These are phyloP conservation scores for Brachionus rotundiformis DNA, from an alignment of 1,140 invertebrate species.

Conservation along the genomic window DNA sequence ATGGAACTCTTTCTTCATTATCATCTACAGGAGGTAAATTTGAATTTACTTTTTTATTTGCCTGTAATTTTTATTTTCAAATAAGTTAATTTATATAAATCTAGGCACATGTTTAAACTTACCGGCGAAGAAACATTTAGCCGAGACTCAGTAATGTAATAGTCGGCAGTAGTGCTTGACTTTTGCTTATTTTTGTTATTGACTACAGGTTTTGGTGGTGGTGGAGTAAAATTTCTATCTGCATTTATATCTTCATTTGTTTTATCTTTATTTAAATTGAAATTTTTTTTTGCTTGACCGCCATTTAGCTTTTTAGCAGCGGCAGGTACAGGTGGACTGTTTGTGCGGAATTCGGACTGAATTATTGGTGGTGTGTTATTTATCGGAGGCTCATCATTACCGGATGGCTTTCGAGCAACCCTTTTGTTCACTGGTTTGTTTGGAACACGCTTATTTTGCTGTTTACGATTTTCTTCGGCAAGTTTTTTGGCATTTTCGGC, in stretches of 20 bases:
- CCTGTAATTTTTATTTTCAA: background rate
- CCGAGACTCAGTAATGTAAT: conserved; percentile 42
- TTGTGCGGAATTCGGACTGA: conserved; percentile 18
- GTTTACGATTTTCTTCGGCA: conserved; percentile 38
- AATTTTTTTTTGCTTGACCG: conserved; percentile 12
- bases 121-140: conserved; percentile 42
- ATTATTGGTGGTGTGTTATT: background rate
- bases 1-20: conserved; percentile 32
- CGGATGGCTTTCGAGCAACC: background rate
- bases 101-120: background rate
- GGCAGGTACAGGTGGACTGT: conserved; percentile 43
- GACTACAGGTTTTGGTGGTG: conserved; percentile 30
- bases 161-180: conserved; percentile 26
- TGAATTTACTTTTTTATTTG: conserved; percentile 10
- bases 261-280: background rate
- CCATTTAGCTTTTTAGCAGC: conserved; percentile 43
- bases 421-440: conserved; percentile 39
- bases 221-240: conserved; percentile 36
- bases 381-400: background rate
- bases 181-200: background rate
- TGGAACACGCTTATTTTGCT: conserved; percentile 17
- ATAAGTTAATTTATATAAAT: background rate
- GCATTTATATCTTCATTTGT: background rate
- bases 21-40: conserved; percentile 9
- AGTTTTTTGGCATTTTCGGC: conserved; percentile 44